phyloP scores from a whole-genome alignment of 2,888 invertebrate genomes.

The Bhutanitis thaidina region DNA sequence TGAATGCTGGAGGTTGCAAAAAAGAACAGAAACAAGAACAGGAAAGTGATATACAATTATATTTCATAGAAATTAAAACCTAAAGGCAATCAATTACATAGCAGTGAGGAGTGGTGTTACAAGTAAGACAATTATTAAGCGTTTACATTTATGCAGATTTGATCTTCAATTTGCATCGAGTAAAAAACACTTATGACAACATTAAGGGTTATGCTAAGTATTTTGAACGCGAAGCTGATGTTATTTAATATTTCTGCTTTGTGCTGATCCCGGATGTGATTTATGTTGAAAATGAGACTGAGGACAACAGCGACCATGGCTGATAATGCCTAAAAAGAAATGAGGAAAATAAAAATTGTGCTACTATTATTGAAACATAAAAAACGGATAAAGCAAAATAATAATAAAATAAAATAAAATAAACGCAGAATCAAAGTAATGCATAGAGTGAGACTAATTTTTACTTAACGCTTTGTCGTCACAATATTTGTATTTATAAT shows the following conservation, averaged over 20 bases:
- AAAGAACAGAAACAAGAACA: too few relatives aligned
- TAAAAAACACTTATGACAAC: conserved; percentile 81
- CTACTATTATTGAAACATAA: too few relatives aligned
- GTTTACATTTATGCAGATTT: background rate
- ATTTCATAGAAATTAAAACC: too few relatives aligned
- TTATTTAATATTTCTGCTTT: conserved; percentile 82
- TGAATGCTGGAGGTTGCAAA: too few relatives aligned
- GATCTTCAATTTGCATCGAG: conserved; percentile 63
- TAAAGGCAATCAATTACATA: too few relatives aligned
- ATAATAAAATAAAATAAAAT: conserved; percentile 24
- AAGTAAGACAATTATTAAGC: too few relatives aligned
- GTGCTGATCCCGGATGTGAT: conserved; percentile 79
- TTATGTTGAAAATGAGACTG: conserved; percentile 81
- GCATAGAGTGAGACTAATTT: too few relatives aligned
- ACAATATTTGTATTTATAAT: too few relatives aligned
- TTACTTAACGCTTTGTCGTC: too few relatives aligned
- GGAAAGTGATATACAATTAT: too few relatives aligned
- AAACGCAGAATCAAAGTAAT: conserved; percentile 11
- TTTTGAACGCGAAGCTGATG: conserved; percentile 77
- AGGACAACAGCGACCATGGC: conserved; percentile 81
- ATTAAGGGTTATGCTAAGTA: conserved; percentile 80
- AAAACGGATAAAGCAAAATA: conserved; percentile 26
- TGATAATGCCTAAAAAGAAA: conserved; percentile 76
- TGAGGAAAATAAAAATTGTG: conserved; percentile 39
- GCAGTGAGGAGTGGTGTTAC: too few relatives aligned